A percentile compares a stretch with the other conserved stretches of the same genome.
These are phyloP conservation scores for Peribatodes rhomboidaria DNA, from an alignment of 2,888 invertebrate species.

Conservation along the genomic window DNA sequence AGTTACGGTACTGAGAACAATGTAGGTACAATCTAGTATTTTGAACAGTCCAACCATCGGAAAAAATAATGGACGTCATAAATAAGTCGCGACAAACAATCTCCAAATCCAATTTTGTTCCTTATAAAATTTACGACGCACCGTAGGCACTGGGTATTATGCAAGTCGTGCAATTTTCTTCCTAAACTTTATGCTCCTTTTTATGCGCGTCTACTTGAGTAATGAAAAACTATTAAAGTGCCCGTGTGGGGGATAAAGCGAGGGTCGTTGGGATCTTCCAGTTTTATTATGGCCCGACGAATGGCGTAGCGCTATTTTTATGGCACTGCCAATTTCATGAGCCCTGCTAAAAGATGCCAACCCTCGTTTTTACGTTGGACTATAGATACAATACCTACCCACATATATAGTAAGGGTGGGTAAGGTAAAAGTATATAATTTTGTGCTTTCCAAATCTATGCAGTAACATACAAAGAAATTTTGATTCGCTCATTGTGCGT, in stretches of 20 bases:
- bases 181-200: conserved; percentile 76
- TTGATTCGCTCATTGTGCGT: too few relatives aligned
- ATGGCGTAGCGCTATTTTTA: conserved; percentile 76
- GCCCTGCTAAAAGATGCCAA: conserved; percentile 73
- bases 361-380: conserved; percentile 60
- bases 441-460: too few relatives aligned
- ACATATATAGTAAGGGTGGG: neutral
- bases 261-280: conserved; percentile 79
- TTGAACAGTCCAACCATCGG: neutral
- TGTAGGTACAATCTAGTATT: too few relatives aligned
- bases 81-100: conserved; percentile 67
- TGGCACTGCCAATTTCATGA: conserved; percentile 76
- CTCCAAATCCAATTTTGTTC: conserved; percentile 70
- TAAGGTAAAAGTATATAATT: too few relatives aligned
- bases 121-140: conserved; percentile 71
- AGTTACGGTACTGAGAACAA: too few relatives aligned
- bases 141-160: conserved; percentile 71
- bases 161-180: conserved; percentile 84
- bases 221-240: conserved; percentile 85
- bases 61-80: conserved; percentile 53
- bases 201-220: conserved; percentile 83
- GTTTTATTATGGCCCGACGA: conserved; percentile 76
- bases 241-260: conserved; percentile 77
- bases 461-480: too few relatives aligned
- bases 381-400: conserved; percentile 40